phyloP scores from a whole-genome alignment of 1,140 invertebrate species.

The Diachasmimorpha longicaudata region DNA sequence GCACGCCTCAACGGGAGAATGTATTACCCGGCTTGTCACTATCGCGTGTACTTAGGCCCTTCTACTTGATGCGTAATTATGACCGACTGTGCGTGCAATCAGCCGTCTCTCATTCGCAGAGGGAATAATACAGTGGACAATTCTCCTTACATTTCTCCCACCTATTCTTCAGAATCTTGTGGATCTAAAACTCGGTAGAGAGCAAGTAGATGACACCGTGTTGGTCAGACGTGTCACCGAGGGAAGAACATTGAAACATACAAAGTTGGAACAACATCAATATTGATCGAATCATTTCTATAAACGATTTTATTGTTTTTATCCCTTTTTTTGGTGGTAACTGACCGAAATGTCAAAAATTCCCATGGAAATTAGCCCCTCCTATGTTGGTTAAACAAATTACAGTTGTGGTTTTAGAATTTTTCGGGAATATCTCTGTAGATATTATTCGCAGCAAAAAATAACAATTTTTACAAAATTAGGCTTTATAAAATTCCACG shows the following conservation, averaged over 20 bases:
- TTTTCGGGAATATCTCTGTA: no score
- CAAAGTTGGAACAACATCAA: no score
- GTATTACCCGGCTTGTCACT: slow-evolving; percentile 19
- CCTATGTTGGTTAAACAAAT: no score
- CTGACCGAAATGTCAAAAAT: no score
- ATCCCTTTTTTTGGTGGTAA: no score
- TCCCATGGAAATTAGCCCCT: no score
- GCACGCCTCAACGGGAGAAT: not conserved
- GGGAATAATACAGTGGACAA: not conserved
- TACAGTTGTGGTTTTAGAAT: no score
- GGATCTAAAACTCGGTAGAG: not conserved
- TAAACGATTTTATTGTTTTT: no score
- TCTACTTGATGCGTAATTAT: slow-evolving; percentile 21
- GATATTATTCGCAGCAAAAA: no score
- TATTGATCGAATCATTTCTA: no score
- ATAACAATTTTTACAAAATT: no score
- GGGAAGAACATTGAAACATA: slow-evolving; percentile 21
- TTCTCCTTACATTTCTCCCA: not conserved
- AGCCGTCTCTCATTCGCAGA: not conserved
- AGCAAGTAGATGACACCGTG: not conserved
- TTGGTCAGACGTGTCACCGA: slow-evolving; percentile 12
- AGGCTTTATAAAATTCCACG: no score
- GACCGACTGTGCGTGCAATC: slow-evolving; percentile 24
- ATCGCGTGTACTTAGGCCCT: slow-evolving; percentile 15
- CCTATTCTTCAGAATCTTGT: not conserved